Evolutionary conservation across 2,797 vertebrate species (phyloP).

Genomic region (Notolabrus celidotus): DNA sequence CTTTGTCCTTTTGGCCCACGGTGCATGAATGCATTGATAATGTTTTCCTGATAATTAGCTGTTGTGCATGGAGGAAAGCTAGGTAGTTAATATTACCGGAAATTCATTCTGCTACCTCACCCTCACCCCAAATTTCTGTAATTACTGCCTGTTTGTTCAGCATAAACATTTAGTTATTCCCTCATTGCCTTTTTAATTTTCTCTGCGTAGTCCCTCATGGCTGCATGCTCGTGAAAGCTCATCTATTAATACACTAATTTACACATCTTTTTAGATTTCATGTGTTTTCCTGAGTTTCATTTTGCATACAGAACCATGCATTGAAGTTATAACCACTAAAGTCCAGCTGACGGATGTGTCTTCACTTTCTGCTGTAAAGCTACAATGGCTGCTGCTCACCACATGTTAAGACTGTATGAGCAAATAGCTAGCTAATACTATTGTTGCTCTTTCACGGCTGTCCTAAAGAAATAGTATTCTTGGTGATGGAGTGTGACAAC

Average conservation of each 20-base stretch:
- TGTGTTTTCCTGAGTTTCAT: background rate
- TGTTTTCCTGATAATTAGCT: background rate
- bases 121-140: background rate
- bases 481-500: constrained; percentile 25
- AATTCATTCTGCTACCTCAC: background rate
- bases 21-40: background rate
- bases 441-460: constrained; percentile 16
- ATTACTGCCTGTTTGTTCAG: background rate
- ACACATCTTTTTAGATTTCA: background rate
- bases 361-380: constrained; percentile 25
- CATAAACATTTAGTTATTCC: background rate
- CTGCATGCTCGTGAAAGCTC: background rate
- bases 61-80: background rate
- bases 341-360: constrained; percentile 5
- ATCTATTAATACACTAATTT: background rate
- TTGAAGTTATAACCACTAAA: too few relatives aligned
- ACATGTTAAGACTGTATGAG: constrained; percentile 8
- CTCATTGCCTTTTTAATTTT: background rate
- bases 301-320: too few relatives aligned
- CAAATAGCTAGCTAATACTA: background rate
- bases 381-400: constrained; percentile 23
- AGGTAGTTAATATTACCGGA: background rate
- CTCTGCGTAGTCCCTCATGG: background rate
- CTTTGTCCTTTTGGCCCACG: background rate
- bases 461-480: constrained; percentile 17